Evolutionary conservation across 2,113 vertebrate genomes (phyloP).

Genomic region (Gymnobelideus leadbeateri): DNA sequence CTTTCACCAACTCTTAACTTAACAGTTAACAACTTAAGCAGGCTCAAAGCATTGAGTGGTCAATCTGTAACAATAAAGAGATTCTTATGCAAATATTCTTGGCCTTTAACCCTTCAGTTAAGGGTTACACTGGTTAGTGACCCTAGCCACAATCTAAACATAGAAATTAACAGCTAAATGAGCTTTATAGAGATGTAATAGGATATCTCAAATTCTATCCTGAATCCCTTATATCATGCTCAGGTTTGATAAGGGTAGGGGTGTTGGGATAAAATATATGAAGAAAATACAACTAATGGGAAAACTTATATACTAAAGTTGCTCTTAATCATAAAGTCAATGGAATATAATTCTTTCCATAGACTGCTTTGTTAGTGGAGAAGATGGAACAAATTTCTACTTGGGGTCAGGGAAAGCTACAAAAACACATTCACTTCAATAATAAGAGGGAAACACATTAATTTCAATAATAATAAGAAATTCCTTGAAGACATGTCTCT

Average conservation of each 20-base stretch:
- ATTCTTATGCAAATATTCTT: not conserved
- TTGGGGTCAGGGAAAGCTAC: not conserved
- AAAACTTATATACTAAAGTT: not conserved
- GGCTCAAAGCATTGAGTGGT: not conserved
- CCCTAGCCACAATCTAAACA: not conserved
- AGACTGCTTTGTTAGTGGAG: not conserved
- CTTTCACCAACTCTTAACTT: not conserved
- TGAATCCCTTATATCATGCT: not conserved
- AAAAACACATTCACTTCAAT: not conserved
- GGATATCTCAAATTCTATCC: not conserved
- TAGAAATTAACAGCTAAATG: not conserved
- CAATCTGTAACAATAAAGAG: not conserved
- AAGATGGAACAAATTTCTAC: not conserved
- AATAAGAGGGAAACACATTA: not conserved
- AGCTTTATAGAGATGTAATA: not conserved
- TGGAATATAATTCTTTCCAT: not conserved
- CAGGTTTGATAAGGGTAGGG: not conserved
- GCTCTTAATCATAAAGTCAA: not conserved
- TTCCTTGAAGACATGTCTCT: not conserved
- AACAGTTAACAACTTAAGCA: no score
- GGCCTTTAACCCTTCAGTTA: not conserved
- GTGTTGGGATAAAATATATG: not conserved
- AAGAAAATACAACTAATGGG: not conserved
- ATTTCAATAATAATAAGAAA: not conserved
- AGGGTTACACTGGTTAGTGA: not conserved